Percentiles rank a stretch among this genome's conserved stretches.
These are phyloP conservation scores for Thermophis baileyi DNA, from an alignment of 2,113 vertebrate genomes.

Conservation along the genomic window DNA sequence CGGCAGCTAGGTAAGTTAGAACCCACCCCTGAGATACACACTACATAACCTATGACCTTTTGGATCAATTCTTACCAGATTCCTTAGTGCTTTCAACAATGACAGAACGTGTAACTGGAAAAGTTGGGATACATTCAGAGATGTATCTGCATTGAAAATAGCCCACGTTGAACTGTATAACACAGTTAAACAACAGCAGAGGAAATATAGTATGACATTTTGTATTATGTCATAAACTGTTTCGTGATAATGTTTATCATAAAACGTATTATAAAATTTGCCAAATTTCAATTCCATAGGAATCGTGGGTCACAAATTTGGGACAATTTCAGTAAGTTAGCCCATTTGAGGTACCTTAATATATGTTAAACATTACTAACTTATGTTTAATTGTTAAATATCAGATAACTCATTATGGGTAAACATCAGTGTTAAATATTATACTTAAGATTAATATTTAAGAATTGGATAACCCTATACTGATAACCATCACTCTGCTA, in stretches of 20 bases:
- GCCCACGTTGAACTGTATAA: background rate
- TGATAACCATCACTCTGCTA: background rate
- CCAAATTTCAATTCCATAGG: background rate
- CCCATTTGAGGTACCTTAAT: background rate
- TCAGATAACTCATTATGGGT: background rate
- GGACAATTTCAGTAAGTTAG: background rate
- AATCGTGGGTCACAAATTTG: background rate
- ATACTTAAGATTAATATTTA: background rate
- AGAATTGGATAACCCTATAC: background rate
- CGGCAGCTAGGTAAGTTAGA: too few relatives aligned
- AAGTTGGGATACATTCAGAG: background rate
- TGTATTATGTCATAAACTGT: background rate
- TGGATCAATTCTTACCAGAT: background rate
- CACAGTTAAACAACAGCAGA: background rate
- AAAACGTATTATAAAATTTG: background rate
- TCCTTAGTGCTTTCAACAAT: background rate
- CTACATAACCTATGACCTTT: background rate
- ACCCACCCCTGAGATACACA: too few relatives aligned
- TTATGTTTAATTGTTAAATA: background rate
- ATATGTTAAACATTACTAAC: background rate
- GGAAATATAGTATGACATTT: background rate
- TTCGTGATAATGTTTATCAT: background rate
- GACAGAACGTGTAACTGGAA: background rate
- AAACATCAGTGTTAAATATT: background rate
- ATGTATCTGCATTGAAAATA: background rate